Evolutionary conservation across 2,797 vertebrate genomes (phyloP).

Genomic region (Mus caroli): DNA sequence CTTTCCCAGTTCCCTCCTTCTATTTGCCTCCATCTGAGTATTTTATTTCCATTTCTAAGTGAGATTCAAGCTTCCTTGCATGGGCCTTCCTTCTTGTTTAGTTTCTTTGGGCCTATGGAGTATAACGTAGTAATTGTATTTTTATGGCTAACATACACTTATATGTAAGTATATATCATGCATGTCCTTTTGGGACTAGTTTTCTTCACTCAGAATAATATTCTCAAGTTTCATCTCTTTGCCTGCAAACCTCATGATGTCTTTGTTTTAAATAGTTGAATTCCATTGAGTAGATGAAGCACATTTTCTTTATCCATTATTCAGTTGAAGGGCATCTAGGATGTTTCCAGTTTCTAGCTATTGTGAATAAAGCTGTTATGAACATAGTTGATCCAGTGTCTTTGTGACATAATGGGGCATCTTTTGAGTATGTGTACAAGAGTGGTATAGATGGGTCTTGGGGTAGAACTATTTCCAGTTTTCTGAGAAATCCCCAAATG

Average conservation of each 20-base stretch:
- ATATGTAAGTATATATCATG: not conserved
- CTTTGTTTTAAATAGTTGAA: not conserved
- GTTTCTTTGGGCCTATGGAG: not conserved
- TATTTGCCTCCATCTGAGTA: not conserved
- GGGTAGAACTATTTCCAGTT: not conserved
- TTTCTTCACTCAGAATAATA: not conserved
- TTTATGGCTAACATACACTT: not conserved
- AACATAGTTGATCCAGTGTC: not conserved
- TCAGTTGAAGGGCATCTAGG: not conserved
- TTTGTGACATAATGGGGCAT: not conserved
- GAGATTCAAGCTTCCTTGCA: not conserved
- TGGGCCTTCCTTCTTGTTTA: not conserved
- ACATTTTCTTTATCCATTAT: not conserved
- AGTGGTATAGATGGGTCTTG: not conserved
- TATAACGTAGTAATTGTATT: not conserved
- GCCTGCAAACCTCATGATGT: not conserved
- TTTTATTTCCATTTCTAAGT: not conserved
- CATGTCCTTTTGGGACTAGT: not conserved
- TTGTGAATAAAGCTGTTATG: not conserved
- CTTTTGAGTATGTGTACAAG: not conserved
- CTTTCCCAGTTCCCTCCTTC: not conserved
- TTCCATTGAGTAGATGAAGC: not conserved
- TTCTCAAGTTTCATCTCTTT: not conserved
- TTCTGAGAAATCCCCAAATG: not conserved
- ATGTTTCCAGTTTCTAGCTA: not conserved